Percentiles rank a stretch among this genome's conserved stretches.
Conservation (phyloP, 2,888 invertebrate species). For the Oxycera nigricornis region DNA sequence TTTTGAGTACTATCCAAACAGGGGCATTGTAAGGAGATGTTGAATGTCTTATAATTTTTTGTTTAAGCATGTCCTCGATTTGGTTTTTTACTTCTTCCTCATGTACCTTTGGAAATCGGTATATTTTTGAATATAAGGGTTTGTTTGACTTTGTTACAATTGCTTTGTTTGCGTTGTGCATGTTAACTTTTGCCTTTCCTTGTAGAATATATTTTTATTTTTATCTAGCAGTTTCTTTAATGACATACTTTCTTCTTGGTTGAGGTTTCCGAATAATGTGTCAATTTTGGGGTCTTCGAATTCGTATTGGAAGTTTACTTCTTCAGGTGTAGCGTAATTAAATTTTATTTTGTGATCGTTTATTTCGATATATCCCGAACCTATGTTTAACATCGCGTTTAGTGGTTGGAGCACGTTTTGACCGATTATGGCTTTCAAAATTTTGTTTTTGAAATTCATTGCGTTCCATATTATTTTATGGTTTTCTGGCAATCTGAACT, state of each 20-base stretch:
- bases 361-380: constrained; percentile 8
- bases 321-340: neutral
- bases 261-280: neutral
- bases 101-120: constrained; percentile 45
- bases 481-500: too few species aligned
- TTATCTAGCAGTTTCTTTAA: constrained; percentile 32
- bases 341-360: neutral
- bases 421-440: constrained; percentile 14
- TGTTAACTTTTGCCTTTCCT: constrained; percentile 51
- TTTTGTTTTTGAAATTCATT: neutral
- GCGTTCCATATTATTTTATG: constrained; percentile 20
- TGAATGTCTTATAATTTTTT: constrained; percentile 41
- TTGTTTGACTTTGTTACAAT: constrained; percentile 2
- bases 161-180: constrained; percentile 48
- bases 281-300: neutral
- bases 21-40: constrained; percentile 46
- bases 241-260: neutral
- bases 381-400: constrained; percentile 20
- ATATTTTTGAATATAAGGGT: constrained; percentile 42
- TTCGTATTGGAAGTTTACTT: neutral
- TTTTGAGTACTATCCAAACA: constrained; percentile 48
- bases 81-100: constrained; percentile 47
- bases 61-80: constrained; percentile 51
- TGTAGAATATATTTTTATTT: constrained; percentile 53
- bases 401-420: constrained; percentile 29